phyloP scores from a whole-genome alignment of 2,888 invertebrate species.

The Oeneis ivallda region DNA sequence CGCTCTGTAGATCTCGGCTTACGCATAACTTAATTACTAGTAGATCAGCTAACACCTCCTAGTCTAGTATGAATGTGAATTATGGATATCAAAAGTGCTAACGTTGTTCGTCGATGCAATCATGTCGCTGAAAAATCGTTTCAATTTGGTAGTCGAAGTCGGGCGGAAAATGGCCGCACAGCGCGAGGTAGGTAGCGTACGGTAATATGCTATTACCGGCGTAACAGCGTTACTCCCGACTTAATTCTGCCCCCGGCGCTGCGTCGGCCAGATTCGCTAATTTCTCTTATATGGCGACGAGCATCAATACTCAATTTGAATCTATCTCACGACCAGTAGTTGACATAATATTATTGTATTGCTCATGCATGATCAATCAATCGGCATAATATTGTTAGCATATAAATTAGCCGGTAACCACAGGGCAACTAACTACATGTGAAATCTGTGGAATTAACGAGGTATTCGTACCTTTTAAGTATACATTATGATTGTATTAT shows the following conservation, averaged over 20 bases:
- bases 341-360: conserved; percentile 13
- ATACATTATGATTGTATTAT: too few species aligned
- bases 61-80: conserved; percentile 43
- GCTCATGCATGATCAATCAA: conserved; percentile 8
- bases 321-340: conserved; percentile 14
- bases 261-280: conserved; percentile 60
- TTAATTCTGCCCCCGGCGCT: conserved; percentile 71
- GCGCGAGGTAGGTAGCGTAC: conserved; percentile 47
- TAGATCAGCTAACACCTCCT: neutral
- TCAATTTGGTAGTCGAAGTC: conserved; percentile 65
- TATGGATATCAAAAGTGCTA: conserved; percentile 55
- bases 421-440: neutral
- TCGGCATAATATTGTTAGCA: conserved; percentile 26
- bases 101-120: conserved; percentile 64
- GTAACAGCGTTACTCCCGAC: conserved; percentile 77
- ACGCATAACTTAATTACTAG: neutral
- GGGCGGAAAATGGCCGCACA: conserved; percentile 63
- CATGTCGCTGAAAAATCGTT: conserved; percentile 71
- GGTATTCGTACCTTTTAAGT: neutral
- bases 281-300: conserved; percentile 54
- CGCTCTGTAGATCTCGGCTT: too few species aligned
- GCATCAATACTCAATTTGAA: conserved; percentile 36
- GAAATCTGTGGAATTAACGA: neutral
- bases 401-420: conserved; percentile 8
- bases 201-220: conserved; percentile 72